Conservation (phyloP, 2,888 invertebrate species). For the Nymphalis c-album region DNA sequence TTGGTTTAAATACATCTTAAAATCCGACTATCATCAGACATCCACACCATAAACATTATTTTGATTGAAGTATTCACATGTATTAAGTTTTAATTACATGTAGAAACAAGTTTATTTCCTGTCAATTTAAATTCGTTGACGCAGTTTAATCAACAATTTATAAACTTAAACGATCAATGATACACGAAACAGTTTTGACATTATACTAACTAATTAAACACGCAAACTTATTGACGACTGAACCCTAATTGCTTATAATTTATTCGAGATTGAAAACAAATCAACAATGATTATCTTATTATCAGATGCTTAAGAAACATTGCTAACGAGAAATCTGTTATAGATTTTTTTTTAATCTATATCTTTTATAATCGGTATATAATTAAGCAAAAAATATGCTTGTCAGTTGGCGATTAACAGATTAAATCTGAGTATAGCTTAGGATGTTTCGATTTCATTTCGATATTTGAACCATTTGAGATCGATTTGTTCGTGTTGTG, state of each 20-base stretch:
- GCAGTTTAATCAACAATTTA: too few species aligned
- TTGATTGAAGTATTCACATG: background rate
- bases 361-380: constrained; percentile 45
- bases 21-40: background rate
- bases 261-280: background rate
- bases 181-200: too few species aligned
- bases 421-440: background rate
- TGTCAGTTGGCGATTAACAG: constrained; percentile 64
- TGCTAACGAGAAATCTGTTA: constrained; percentile 13
- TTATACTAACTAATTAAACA: too few species aligned
- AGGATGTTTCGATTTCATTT: background rate
- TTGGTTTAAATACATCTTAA: background rate
- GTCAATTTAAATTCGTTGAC: too few species aligned
- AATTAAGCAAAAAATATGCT: constrained; percentile 58
- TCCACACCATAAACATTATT: background rate
- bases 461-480: background rate
- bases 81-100: background rate
- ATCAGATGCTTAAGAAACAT: background rate
- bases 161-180: too few species aligned
- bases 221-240: too few species aligned
- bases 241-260: too few species aligned
- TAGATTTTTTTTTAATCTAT: constrained; percentile 44
- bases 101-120: too few species aligned
- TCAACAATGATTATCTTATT: constrained; percentile 1
- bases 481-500: constrained; percentile 16